Evolutionary conservation across 2,113 vertebrate genomes (phyloP).

Genomic region (Megalops atlanticus): DNA sequence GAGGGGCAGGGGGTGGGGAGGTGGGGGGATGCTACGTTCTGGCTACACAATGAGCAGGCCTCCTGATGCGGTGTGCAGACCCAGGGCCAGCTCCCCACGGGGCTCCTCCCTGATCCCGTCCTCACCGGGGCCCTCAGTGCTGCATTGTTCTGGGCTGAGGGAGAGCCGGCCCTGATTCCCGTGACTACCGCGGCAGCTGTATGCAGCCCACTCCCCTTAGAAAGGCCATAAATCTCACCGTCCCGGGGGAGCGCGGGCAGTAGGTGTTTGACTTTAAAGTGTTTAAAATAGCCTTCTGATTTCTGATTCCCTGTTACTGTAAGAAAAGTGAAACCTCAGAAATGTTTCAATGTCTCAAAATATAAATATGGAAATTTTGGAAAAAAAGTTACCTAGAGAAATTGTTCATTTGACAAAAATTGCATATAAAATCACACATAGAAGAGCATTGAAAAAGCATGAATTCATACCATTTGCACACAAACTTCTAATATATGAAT

Average conservation of each 20-base stretch:
- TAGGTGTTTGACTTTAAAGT: not conserved
- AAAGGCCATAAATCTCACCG: conserved; percentile 26
- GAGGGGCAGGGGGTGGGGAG: no score
- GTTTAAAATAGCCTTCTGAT: not conserved
- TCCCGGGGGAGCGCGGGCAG: conserved; percentile 9
- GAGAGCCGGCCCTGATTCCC: conserved; percentile 7
- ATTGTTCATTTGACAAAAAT: not conserved
- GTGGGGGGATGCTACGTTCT: no score
- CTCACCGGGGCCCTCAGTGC: not conserved
- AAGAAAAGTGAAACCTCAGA: not conserved
- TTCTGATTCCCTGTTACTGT: not conserved
- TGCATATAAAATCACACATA: no score
- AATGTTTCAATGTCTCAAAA: not conserved
- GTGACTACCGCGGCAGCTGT: conserved; percentile 27
- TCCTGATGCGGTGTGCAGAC: no score
- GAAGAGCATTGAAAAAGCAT: not conserved
- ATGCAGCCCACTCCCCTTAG: conserved; percentile 12
- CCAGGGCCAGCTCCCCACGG: no score
- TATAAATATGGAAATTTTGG: no score
- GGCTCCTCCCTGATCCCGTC: not conserved
- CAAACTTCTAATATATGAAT: no score
- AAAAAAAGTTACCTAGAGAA: no score
- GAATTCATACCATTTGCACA: not conserved
- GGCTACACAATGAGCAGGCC: no score
- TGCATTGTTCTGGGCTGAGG: not conserved